A percentile compares a stretch with the other conserved stretches of the same genome.
phyloP scores from a whole-genome alignment of 2,113 vertebrate species.

The Leiothrix lutea region DNA sequence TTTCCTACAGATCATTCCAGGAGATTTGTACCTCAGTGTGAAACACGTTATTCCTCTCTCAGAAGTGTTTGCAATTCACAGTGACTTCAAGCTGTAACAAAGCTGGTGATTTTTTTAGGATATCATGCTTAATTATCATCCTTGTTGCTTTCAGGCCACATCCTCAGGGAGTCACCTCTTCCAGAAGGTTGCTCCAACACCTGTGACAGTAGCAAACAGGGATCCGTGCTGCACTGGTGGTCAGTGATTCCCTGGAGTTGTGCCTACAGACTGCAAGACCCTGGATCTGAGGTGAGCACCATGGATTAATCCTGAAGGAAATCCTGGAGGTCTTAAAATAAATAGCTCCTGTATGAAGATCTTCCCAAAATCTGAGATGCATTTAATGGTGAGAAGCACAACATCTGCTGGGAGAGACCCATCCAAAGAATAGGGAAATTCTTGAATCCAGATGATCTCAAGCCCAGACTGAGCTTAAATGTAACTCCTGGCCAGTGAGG shows the following conservation, averaged over 20 bases:
- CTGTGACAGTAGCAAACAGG: background rate
- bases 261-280: background rate
- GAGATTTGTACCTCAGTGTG: background rate
- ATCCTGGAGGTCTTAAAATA: background rate
- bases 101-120: background rate
- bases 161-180: background rate
- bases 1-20: background rate
- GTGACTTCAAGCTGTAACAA: background rate
- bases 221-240: background rate
- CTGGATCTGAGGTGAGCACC: background rate
- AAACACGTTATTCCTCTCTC: background rate
- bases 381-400: background rate
- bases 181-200: background rate
- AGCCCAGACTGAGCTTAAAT: background rate
- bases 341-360: background rate
- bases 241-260: background rate
- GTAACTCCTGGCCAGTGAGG: background rate
- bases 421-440: background rate
- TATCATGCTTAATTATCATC: background rate
- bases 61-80: background rate
- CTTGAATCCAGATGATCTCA: background rate
- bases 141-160: background rate
- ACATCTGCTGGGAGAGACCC: background rate
- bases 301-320: background rate
- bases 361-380: background rate